Conservation (phyloP, 2,888 invertebrate species). For the Electrophaes corylata region DNA sequence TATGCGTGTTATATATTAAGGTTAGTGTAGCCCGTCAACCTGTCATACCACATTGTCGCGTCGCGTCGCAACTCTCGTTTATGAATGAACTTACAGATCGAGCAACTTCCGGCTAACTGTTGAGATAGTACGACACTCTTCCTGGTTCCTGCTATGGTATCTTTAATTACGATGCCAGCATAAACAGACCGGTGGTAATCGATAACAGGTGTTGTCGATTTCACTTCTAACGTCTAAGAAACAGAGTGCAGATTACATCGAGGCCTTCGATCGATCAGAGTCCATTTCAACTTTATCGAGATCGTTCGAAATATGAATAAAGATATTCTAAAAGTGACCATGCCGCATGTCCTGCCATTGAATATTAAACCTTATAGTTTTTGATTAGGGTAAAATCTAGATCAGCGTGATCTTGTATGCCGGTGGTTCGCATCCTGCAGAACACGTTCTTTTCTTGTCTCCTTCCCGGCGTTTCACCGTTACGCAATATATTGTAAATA, state of each 20-base stretch:
- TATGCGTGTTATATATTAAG: conserved; percentile 59
- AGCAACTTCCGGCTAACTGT: conserved; percentile 83
- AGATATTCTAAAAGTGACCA: conserved; percentile 79
- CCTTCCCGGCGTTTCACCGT: conserved; percentile 84
- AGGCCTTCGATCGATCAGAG: conserved; percentile 59
- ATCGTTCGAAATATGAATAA: conserved; percentile 81
- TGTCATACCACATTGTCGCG: conserved; percentile 77
- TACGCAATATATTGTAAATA: conserved; percentile 84
- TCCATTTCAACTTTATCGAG: conserved; percentile 73
- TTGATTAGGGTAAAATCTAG: conserved; percentile 55
- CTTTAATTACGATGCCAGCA: conserved; percentile 78
- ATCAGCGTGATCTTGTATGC: conserved; percentile 51
- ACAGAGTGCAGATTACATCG: conserved; percentile 60
- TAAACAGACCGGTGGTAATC: conserved; percentile 63
- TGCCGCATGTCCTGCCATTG: conserved; percentile 46
- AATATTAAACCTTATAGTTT: conserved; percentile 59
- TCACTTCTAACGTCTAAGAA: conserved; percentile 46
- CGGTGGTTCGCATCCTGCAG: conserved; percentile 74
- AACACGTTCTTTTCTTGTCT: conserved; percentile 78
- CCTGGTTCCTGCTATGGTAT: conserved; percentile 84
- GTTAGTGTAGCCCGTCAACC: conserved; percentile 59
- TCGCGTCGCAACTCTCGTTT: conserved; percentile 70
- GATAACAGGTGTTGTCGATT: conserved; percentile 40
- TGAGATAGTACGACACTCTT: conserved; percentile 84
- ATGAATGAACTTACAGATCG: conserved; percentile 84